Evolutionary conservation across 2,113 vertebrate species (phyloP).

Genomic region (Osmerus mordax): DNA sequence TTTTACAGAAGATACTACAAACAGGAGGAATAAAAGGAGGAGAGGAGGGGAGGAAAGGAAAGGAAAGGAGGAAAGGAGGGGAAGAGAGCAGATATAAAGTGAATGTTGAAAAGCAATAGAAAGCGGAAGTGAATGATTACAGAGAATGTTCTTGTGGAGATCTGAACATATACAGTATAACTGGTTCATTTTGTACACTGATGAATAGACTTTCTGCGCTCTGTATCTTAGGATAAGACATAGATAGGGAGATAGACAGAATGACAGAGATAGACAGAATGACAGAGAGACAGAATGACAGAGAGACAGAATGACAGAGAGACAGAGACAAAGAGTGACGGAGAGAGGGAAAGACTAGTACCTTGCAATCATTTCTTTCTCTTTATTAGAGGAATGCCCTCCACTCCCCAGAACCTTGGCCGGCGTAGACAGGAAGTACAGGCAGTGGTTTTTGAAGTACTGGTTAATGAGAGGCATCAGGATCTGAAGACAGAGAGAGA

Average conservation of each 20-base stretch:
- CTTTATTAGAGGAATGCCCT: conserved; percentile 90
- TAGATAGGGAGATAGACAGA: too few species aligned
- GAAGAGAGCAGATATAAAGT: not conserved
- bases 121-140: not conserved
- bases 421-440: conserved; percentile 78
- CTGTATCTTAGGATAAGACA: too few species aligned
- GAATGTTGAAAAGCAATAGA: not conserved
- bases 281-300: too few species aligned
- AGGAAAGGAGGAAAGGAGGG: not conserved
- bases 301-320: too few species aligned
- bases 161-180: too few species aligned
- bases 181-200: too few species aligned
- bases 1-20: conserved; percentile 92
- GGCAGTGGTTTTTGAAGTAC: conserved; percentile 88
- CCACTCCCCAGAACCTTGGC: conserved; percentile 90
- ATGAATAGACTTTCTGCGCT: too few species aligned
- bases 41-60: conserved; percentile 17
- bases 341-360: conserved; percentile 38
- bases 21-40: conserved; percentile 10
- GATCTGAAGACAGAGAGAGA: conserved; percentile 69
- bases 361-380: conserved; percentile 97
- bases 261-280: too few species aligned
- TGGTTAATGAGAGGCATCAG: conserved; percentile 90
- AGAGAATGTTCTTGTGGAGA: too few species aligned
- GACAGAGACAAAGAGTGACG: not conserved